phyloP scores from a whole-genome alignment of 2,113 vertebrate species.

The Cacatua alba region DNA sequence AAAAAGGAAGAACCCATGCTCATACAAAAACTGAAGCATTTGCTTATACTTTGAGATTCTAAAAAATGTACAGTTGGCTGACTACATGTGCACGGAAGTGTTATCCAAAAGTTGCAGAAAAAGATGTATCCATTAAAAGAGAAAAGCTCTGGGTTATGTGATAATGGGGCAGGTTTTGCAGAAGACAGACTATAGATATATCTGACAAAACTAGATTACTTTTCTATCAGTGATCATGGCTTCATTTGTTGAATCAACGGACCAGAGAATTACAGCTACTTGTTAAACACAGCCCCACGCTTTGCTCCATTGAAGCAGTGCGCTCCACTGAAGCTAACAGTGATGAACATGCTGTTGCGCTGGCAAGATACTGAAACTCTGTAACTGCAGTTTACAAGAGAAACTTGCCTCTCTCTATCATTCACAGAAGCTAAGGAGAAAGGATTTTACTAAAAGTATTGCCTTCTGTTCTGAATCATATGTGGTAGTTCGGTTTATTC shows the following conservation, averaged over 20 bases:
- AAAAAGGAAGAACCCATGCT: not conserved
- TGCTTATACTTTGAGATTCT: not conserved
- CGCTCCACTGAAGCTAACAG: not conserved
- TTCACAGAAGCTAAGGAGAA: not conserved
- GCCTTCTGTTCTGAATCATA: not conserved
- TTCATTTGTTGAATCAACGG: constrained; percentile 12
- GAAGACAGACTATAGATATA: not conserved
- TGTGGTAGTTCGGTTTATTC: not conserved
- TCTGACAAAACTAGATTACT: constrained; percentile 15
- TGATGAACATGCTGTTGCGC: not conserved
- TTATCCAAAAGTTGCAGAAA: not conserved
- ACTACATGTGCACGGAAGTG: not conserved
- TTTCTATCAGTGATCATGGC: not conserved
- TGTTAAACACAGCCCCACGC: not conserved
- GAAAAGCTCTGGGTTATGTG: not conserved
- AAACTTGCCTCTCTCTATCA: not conserved
- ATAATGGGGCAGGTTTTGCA: constrained; percentile 4
- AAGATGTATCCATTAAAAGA: not conserved
- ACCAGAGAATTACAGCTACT: not conserved
- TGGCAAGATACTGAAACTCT: not conserved
- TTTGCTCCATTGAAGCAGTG: not conserved
- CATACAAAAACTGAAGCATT: not conserved
- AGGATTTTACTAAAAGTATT: not conserved
- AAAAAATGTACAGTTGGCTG: not conserved
- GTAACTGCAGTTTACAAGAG: not conserved